A percentile compares a stretch with the other conserved stretches of the same genome.
phyloP scores from a whole-genome alignment of 1,140 invertebrate species.

The Drosophila nigromelanica region DNA sequence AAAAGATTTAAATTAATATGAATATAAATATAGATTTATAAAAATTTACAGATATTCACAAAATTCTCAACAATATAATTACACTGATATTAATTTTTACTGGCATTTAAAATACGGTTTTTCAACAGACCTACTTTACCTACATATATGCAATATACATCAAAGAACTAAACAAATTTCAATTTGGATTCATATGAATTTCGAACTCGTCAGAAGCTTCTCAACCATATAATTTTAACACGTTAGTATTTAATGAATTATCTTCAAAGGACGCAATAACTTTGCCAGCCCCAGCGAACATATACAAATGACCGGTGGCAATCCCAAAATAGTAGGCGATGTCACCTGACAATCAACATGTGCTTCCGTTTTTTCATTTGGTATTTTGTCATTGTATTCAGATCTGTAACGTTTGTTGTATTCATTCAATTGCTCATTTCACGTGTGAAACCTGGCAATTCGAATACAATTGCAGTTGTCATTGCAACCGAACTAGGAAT shows the following conservation, averaged over 20 bases:
- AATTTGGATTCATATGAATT: too few species aligned
- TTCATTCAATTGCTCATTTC: conserved; percentile 56
- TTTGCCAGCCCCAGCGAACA: neutral
- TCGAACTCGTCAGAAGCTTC: too few species aligned
- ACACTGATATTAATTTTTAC: too few species aligned
- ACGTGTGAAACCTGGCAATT: conserved; percentile 52
- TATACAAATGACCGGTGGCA: conserved; percentile 5
- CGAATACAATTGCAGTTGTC: conserved; percentile 45
- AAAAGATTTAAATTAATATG: too few species aligned
- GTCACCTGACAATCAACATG: conserved; percentile 49
- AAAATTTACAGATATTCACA: too few species aligned
- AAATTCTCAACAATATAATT: too few species aligned
- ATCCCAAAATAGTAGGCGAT: neutral
- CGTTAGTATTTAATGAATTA: conserved; percentile 10
- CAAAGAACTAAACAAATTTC: too few species aligned
- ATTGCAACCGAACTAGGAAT: conserved; percentile 43
- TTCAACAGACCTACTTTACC: too few species aligned
- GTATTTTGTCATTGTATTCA: conserved; percentile 53
- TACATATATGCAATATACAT: too few species aligned
- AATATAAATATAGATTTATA: too few species aligned
- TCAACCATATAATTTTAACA: too few species aligned
- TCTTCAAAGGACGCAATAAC: conserved; percentile 4
- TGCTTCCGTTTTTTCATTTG: conserved; percentile 60
- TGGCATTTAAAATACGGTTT: too few species aligned
- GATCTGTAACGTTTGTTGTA: conserved; percentile 48